Percentiles rank a stretch among this genome's conserved stretches.
Evolutionary conservation across 2,113 vertebrate species (phyloP).

Genomic region (Fukomys damarensis): DNA sequence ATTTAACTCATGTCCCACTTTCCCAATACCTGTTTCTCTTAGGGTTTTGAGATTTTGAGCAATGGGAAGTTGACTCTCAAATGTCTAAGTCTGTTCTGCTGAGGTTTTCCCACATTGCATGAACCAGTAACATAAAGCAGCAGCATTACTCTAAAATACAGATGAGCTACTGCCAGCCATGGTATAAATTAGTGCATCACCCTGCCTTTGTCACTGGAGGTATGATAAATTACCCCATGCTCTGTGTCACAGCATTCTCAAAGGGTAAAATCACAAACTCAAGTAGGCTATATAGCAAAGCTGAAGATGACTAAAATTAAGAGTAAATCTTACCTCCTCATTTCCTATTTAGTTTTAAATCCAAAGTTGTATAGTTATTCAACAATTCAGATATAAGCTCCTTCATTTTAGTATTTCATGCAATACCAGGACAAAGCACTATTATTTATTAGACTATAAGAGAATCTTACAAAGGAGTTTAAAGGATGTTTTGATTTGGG

Average conservation of each 20-base stretch:
- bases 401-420: constrained; percentile 30
- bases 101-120: background rate
- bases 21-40: background rate
- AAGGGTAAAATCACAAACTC: constrained; percentile 1
- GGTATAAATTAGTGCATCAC: background rate
- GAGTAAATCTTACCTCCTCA: background rate
- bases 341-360: constrained; percentile 34
- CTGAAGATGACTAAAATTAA: background rate
- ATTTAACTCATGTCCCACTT: background rate
- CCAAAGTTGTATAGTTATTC: background rate
- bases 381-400: constrained; percentile 16
- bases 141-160: background rate
- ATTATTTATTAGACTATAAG: background rate
- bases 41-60: background rate
- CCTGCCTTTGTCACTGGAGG: background rate
- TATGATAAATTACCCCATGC: background rate
- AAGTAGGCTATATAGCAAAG: background rate
- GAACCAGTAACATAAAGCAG: background rate
- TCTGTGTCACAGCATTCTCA: background rate
- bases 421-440: background rate
- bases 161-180: background rate
- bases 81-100: background rate
- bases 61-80: background rate
- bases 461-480: background rate
- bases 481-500: constrained; percentile 36